Conservation (phyloP, 2,888 invertebrate species). For the Drosophila flavopinicola region DNA sequence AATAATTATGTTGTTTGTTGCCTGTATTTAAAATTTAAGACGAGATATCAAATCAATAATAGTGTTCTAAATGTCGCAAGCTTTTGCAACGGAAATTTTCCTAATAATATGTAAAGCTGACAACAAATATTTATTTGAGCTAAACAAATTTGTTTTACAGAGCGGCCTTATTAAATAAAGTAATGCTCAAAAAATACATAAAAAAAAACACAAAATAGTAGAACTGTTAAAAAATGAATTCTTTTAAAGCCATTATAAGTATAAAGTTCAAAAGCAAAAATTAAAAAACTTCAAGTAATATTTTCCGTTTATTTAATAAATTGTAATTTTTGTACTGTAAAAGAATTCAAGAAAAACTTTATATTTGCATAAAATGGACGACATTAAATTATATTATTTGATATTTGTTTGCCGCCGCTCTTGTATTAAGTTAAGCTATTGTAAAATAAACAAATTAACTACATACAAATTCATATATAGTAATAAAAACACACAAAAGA, state of each 20-base stretch:
- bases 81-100: slow-evolving; percentile 52
- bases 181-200: background rate
- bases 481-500: slow-evolving; percentile 18
- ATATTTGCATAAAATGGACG: background rate
- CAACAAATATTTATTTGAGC: slow-evolving; percentile 13
- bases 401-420: slow-evolving; percentile 18
- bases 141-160: slow-evolving; percentile 5
- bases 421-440: slow-evolving; percentile 52
- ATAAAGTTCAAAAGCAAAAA: background rate
- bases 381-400: background rate
- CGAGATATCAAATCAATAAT: slow-evolving; percentile 56
- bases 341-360: too few species aligned
- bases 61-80: slow-evolving; percentile 49
- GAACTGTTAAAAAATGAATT: background rate
- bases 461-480: slow-evolving; percentile 36
- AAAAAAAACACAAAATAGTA: background rate
- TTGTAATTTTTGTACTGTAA: background rate
- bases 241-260: too few species aligned
- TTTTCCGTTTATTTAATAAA: background rate
- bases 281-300: background rate
- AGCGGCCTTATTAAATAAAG: slow-evolving; percentile 5
- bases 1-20: slow-evolving; percentile 71
- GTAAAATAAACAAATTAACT: slow-evolving; percentile 58
- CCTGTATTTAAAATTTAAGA: slow-evolving; percentile 58
- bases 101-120: slow-evolving; percentile 41